Conservation (phyloP, 2,888 invertebrate species). For the Pseudeuparius sepicola region DNA sequence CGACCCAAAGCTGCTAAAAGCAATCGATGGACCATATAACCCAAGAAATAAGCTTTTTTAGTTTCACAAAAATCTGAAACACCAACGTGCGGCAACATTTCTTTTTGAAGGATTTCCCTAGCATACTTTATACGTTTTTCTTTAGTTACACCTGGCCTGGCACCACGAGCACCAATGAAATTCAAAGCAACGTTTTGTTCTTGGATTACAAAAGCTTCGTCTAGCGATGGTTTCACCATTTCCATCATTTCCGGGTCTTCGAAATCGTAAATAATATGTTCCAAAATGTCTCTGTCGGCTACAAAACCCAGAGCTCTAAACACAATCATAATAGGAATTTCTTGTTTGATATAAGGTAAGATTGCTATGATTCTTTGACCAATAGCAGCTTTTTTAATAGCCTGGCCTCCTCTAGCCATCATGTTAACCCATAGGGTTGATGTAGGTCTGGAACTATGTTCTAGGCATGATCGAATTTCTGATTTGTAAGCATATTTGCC, state of each 20-base stretch:
- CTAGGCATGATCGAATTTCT: conserved; percentile 91
- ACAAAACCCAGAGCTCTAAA: conserved; percentile 97
- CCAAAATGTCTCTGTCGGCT: conserved; percentile 96
- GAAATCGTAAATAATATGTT: conserved; percentile 99
- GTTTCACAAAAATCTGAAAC: conserved; percentile 99
- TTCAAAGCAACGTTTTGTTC: conserved; percentile 98
- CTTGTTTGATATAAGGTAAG: conserved; percentile 97
- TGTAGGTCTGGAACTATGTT: conserved; percentile 90
- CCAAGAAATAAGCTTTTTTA: conserved; percentile 96
- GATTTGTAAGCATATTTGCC: conserved; percentile 98
- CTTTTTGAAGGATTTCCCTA: conserved; percentile 97
- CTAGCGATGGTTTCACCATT: conserved; percentile 55
- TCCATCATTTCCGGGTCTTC: conserved; percentile 99
- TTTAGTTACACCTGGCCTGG: conserved; percentile 95
- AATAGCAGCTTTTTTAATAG: conserved; percentile 97
- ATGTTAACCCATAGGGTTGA: conserved; percentile 99
- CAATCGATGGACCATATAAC: conserved; percentile 98
- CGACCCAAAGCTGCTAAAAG: conserved; percentile 88
- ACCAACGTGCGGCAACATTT: conserved; percentile 99
- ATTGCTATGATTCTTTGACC: conserved; percentile 97
- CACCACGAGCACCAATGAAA: conserved; percentile 97
- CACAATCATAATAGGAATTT: conserved; percentile 99
- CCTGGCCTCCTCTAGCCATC: conserved; percentile 98
- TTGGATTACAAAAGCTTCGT: conserved; percentile 22
- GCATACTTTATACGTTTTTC: conserved; percentile 99